Base-by-base conservation (phyloP, 37 sponge, comb jelly and placozoan species). In the Amphimedon queenslandica region DNA sequence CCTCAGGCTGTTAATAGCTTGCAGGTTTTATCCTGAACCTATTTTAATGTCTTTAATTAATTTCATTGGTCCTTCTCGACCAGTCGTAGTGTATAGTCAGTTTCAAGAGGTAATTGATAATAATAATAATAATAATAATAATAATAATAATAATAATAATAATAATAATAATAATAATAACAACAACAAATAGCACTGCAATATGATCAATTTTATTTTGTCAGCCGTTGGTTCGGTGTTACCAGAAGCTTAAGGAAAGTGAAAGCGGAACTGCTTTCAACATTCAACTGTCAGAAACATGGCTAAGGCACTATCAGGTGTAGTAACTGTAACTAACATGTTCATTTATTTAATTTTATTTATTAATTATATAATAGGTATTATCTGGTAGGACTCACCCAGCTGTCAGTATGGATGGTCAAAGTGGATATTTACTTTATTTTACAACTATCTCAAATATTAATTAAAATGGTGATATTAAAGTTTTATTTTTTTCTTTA, bases 241-340 rank as follows among this genome's bases (percentile, higher is more conserved):
- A 79, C 63, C 40, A 58, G 38, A 72, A 29, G 23, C 61, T 92
- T 33, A 84, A 82, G 60, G 72, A 83, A 8, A 29, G 71, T 20
- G 81, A 65, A 10, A 29, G 71, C 10, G 81, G 70, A 10, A 24
- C n/a, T 1, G 90, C 57, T 0, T 84, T 92, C 55, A 55, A 79
- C 27, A n/a, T 87, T 1, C 84, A 92, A 24, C 30, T 92, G n/a
- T 67, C 43, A 57, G 93, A 92, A 40, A 88, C 84, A 36, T 88
- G 89, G 93, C 36, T 75, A 27, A 76, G 92, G 37, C 63, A 88
- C 11, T 92, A 92, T 40, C 93, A 92, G 90, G 93, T 86, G 36
- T 13, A 67, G 2, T 18, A 28, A 33, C 20, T 38, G 21, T n/a
- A 2, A 5, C 6, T 23, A n/a, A 21, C 1, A 29, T 40, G 41